A percentile compares a stretch with the other conserved stretches of the same genome.
These are phyloP conservation scores for Dinothrombium tinctorium DNA, from an alignment of 1,140 invertebrate genomes.

Conservation along the genomic window DNA sequence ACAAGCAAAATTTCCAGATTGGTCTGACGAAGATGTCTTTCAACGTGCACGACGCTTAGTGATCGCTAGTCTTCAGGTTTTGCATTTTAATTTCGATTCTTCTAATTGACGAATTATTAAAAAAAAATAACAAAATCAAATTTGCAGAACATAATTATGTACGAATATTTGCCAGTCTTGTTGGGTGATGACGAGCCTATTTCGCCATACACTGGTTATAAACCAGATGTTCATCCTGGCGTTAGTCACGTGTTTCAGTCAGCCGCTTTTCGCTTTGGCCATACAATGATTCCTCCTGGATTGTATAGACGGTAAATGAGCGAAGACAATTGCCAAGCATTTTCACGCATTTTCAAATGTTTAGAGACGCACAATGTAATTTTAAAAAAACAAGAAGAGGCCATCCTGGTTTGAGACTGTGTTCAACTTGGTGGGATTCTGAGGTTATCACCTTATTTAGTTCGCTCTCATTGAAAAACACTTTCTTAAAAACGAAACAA, in stretches of 20 bases:
- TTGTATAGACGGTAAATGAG: slow-evolving; percentile 36
- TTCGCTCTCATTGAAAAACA: too few species aligned
- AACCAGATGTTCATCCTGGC: slow-evolving; percentile 75
- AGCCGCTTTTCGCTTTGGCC: slow-evolving; percentile 88
- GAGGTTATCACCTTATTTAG: slow-evolving; percentile 44
- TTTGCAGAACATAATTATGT: slow-evolving; percentile 77
- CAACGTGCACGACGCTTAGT: slow-evolving; percentile 65
- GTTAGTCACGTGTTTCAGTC: slow-evolving; percentile 92
- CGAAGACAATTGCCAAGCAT: neutral
- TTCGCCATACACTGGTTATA: slow-evolving; percentile 34
- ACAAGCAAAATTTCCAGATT: slow-evolving; percentile 49
- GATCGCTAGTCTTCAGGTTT: slow-evolving; percentile 72
- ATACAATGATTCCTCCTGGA: slow-evolving; percentile 81
- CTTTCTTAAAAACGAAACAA: too few species aligned
- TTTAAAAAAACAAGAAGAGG: slow-evolving; percentile 54
- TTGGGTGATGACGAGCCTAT: slow-evolving; percentile 21
- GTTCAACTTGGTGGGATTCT: slow-evolving; percentile 94
- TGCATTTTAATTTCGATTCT: neutral
- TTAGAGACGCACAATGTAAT: slow-evolving; percentile 49
- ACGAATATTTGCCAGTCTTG: slow-evolving; percentile 84
- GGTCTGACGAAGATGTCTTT: slow-evolving; percentile 85
- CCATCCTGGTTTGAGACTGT: slow-evolving; percentile 61
- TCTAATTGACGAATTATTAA: neutral
- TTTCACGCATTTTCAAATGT: neutral
- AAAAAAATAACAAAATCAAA: neutral